Evolutionary conservation across 2,888 invertebrate species (phyloP), one percentile per base, ranked within the genome.

Genomic region (Hyalella azteca): DNA sequence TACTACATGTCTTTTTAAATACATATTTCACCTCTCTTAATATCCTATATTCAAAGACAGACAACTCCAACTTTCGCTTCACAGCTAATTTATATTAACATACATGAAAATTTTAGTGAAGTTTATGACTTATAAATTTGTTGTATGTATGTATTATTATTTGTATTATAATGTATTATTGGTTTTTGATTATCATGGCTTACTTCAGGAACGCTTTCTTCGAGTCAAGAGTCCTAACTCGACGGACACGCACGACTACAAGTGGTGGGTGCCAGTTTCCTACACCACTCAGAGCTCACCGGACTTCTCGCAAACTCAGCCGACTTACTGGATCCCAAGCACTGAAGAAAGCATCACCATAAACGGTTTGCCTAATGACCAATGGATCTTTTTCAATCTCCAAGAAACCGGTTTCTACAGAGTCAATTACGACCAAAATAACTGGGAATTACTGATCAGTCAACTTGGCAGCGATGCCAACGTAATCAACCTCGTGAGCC

Each of bases 301-400:
- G 82, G 87, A 91, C 86, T 91, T 91, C 85, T 88, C 89, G 45
- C 86, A 87, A 0, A 91, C 91, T 0, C 87, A 87, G 36, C 90
- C 91, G 7, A 89, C 90, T 84, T 86, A 88, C 1, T 92, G 91
- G 91, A 86, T 92, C 81, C 88, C 89, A 60, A 90, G 90, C 81
- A 85, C 87, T 78, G 80, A 78, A 54, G 75, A 41, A 11, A 78
- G 60, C 76, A 54, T 81, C 54, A 78, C 77, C 45, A 73, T 85
- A 59, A 40, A 36, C n/a, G 49, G 36, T 9, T 11, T 49, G 2
- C 54, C 78, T 5, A 32, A 29, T 13, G 78, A 40, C 76, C 88
- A 91, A 77, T 94, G 94, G 86, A 90, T 95, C 75, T 92, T 95
- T 78, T 90, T 94, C 0, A 95, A 95, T 88, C 93, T 94, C 9